Evolutionary conservation across 2,113 vertebrate species (phyloP), one percentile per base, ranked within the genome.

Genomic region (Hippopotamus amphibius): DNA sequence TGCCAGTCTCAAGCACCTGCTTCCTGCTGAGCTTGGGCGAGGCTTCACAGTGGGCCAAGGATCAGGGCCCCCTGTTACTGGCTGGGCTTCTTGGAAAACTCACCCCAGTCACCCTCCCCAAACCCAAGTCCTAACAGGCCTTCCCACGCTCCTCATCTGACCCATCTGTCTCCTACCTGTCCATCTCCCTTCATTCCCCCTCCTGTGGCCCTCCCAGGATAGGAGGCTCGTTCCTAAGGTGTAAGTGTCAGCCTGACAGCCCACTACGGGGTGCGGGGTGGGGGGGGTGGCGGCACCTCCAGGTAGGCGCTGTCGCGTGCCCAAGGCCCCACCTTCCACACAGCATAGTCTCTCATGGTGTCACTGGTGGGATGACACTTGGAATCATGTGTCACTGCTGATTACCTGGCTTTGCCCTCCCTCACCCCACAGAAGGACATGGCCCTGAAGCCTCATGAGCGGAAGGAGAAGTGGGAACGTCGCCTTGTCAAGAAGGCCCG

Each of bases 401-500:
- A 0, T n/a, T 97, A 69, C 97, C 59, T 0, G 0, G 65, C 1
- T 43, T 43, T 80, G 13, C 69, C 59, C 50, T n/a, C 5, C 17
- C 28, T 30, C 30, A 86, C 53, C 48, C 43, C 98, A 77, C 99
- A 99, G 99, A 99, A 99, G 98, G 99, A 99, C 30, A 99, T 99
- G 97, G 99, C 99, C 0, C 96, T 99, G 98, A 99, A 99, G 98
- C 98, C 99, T 55, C 99, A 99, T 19, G 99, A 99, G 96, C 98
- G 99, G 97, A 99, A 99, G 97, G 99, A 99, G 98, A 98, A 99
- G 93, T 99, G 99, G 99, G 99, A 99, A 88, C 98, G 98, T 53
- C 99, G 98, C 90, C 98, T 98, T 24, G 97, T 98, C 28, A 99
- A 99, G 99, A 99, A 99, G 95, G 98, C 99, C 86, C 98, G 99